Percentiles rank a stretch among this genome's conserved stretches.
Evolutionary conservation across 1,140 invertebrate species (phyloP).

Genomic region (Araneus ventricosus): DNA sequence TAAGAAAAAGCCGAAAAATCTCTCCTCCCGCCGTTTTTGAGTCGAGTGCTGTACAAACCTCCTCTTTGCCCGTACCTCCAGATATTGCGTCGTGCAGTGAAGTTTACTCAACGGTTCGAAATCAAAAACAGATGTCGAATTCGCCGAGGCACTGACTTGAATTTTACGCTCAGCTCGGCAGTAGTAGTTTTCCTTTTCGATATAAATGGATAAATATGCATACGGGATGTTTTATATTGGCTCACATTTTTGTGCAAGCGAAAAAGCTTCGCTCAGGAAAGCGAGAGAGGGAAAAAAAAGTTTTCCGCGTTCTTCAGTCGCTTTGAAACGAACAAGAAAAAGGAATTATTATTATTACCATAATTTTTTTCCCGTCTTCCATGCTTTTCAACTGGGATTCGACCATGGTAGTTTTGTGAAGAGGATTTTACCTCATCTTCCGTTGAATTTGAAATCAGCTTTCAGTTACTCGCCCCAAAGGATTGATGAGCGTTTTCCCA

Average conservation of each 20-base stretch:
- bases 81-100: neutral
- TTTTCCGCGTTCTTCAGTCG: neutral
- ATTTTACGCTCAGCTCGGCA: conserved; percentile 9
- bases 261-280: neutral
- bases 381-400: neutral
- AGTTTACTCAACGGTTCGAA: conserved; percentile 34
- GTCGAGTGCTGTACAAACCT: conserved; percentile 35
- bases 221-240: conserved; percentile 55
- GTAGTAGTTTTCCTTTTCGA: neutral
- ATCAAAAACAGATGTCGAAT: conserved; percentile 35
- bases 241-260: conserved; percentile 15
- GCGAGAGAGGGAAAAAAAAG: no score
- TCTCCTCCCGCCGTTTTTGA: neutral
- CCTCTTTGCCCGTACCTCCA: neutral
- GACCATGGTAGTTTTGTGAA: neutral
- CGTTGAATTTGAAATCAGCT: neutral
- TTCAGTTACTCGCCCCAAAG: neutral
- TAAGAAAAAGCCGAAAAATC: conserved; percentile 14
- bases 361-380: neutral
- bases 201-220: conserved; percentile 54
- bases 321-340: conserved; percentile 15
- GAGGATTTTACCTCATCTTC: conserved; percentile 3
- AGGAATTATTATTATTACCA: conserved; percentile 14
- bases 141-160: neutral
- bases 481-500: conserved; percentile 2